Base-by-base conservation (phyloP, 1,140 invertebrate genomes). In the Drosophila albomicans region DNA sequence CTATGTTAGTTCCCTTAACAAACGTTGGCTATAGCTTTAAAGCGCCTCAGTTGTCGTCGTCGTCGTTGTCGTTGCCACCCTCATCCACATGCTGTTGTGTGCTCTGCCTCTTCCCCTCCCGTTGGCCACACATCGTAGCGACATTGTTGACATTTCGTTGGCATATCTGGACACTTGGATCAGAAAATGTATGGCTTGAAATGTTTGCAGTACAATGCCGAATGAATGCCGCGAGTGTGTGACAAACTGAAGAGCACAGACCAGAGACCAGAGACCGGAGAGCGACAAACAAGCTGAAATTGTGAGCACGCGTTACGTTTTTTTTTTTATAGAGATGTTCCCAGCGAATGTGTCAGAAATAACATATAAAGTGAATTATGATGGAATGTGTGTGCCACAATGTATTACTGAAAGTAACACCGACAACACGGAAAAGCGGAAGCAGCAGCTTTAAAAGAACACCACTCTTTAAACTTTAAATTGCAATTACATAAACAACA, bases 151-250 rank as follows among this genome's bases (percentile, higher is more conserved):
- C 74, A 72, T 76, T 76, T 65, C 28, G 69, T 57, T 59, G 62
- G 52, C 59, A 79, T 84, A 82, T 82, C 81, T 82, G 81, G 81
- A 82, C 81, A 80, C 67, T 78, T 79, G 67, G 46, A 84, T 84
- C 76, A 67, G 28, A 75, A 74, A 74, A 57, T 67, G 46, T 58
- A 16, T 75, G 58, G 58, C 73, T 63, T 43, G 59, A 77, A 67
- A 58, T 78, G 79, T 61, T 67, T 52, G 49, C 80, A 54, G 57
- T 70, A 41, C 38, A 57, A 79, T 64, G 63, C 41, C 15, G 30
- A 41, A 45, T 41, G 48, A 41, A 41, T 35, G 11, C 48, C 48
- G 56, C 6, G 32, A 25, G 77, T 67, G 46, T 70, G 62, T 78
- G 70, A 79, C 67, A 64, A 3, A 25, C 20, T 25, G 20, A 25